Conservation (phyloP, 2,113 vertebrate genomes). For the Cygnus atratus region DNA sequence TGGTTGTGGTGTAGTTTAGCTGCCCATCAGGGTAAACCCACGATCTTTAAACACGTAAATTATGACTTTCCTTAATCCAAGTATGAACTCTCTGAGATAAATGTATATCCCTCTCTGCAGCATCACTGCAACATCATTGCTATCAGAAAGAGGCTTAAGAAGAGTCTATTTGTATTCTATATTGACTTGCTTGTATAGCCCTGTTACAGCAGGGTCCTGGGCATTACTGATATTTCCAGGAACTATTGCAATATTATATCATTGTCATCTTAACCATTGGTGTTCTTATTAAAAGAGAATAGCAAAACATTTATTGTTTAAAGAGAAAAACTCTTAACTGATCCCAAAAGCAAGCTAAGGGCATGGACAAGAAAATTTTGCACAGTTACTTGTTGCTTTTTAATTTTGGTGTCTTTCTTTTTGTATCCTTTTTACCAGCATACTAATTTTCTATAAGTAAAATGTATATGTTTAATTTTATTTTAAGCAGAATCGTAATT, state of each 20-base stretch:
- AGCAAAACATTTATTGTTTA: background rate
- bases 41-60: background rate
- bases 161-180: background rate
- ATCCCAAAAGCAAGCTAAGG: background rate
- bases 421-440: background rate
- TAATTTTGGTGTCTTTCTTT: background rate
- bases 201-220: background rate
- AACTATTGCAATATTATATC: background rate
- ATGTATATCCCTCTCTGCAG: background rate
- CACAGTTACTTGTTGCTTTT: background rate
- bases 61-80: background rate
- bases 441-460: background rate
- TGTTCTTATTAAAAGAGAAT: background rate
- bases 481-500: background rate
- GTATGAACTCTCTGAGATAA: background rate
- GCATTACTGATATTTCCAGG: background rate
- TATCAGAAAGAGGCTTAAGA: background rate
- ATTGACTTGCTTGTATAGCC: background rate
- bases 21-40: too few species aligned
- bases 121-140: background rate
- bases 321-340: background rate
- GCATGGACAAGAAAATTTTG: background rate
- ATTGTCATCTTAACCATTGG: background rate
- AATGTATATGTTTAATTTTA: background rate
- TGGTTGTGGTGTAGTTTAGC: too few species aligned